phyloP scores from a whole-genome alignment of 2,113 vertebrate genomes.

The Neogale vison region DNA sequence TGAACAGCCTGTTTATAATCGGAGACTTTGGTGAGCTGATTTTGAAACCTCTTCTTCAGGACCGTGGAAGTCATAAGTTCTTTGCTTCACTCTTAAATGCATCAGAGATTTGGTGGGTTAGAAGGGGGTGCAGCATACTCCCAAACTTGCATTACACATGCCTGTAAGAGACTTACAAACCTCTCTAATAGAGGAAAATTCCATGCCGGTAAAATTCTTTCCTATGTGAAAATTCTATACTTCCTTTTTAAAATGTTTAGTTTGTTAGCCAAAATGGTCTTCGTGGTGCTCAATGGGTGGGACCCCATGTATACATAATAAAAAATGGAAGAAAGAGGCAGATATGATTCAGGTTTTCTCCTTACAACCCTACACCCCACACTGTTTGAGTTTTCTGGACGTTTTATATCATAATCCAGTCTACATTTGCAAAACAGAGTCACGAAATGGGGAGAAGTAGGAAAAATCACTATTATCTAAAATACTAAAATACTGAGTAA shows the following conservation, averaged over 20 bases:
- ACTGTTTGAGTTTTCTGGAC: background rate
- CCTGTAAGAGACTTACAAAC: background rate
- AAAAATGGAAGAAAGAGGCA: background rate
- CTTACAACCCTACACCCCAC: rapidly evolving
- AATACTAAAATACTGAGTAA: background rate
- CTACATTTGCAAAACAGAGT: background rate
- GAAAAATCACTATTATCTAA: background rate
- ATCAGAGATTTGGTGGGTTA: background rate
- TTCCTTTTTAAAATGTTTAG: background rate
- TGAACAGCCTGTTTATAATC: conserved; percentile 62
- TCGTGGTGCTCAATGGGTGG: background rate
- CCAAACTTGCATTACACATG: rapidly evolving
- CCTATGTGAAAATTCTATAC: background rate
- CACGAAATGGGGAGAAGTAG: background rate
- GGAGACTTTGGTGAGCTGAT: conserved; percentile 58
- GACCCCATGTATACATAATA: background rate
- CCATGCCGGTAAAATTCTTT: background rate
- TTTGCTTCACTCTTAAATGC: background rate
- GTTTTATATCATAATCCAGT: background rate
- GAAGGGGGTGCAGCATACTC: background rate
- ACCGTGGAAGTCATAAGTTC: background rate
- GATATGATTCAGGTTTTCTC: background rate
- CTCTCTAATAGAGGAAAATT: background rate
- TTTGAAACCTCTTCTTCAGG: conserved; percentile 38
- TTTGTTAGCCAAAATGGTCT: background rate